Conservation (phyloP, 2,113 vertebrate species). For the Platanista minor region DNA sequence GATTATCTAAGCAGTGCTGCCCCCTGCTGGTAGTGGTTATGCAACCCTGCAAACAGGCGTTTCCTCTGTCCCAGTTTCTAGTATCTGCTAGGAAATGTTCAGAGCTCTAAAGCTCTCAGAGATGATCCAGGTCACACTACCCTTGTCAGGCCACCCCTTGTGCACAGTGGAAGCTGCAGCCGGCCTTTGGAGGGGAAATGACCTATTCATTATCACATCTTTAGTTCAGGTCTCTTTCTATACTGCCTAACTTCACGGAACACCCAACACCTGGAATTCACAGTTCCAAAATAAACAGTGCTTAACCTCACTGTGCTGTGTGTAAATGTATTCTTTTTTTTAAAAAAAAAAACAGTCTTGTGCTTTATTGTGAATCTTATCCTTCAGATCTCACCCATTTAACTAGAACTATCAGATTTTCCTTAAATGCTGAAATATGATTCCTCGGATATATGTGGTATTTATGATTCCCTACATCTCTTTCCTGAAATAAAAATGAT, state of each 20-base stretch:
- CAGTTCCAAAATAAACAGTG: neutral
- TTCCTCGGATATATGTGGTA: neutral
- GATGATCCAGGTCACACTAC: neutral
- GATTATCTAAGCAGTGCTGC: constrained; percentile 37
- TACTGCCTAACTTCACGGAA: neutral
- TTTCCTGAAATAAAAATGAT: neutral
- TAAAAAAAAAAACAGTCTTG: neutral
- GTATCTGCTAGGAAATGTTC: neutral
- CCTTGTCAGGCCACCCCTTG: neutral
- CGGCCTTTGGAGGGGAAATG: neutral
- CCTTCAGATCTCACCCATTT: neutral
- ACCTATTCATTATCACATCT: neutral
- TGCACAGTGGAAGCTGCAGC: neutral
- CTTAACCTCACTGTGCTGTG: neutral
- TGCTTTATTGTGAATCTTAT: neutral
- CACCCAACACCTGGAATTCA: neutral
- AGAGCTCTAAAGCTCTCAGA: neutral
- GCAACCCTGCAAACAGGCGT: neutral
- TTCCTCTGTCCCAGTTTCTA: neutral
- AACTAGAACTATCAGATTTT: neutral
- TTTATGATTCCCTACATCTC: neutral
- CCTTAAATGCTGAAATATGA: neutral
- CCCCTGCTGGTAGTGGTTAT: constrained; percentile 35
- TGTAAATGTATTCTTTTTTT: neutral
- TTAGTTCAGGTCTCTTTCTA: neutral